Percentiles rank a stretch among this genome's conserved stretches.
Evolutionary conservation across 2,888 invertebrate species (phyloP).

Genomic region (Lagria hirta): DNA sequence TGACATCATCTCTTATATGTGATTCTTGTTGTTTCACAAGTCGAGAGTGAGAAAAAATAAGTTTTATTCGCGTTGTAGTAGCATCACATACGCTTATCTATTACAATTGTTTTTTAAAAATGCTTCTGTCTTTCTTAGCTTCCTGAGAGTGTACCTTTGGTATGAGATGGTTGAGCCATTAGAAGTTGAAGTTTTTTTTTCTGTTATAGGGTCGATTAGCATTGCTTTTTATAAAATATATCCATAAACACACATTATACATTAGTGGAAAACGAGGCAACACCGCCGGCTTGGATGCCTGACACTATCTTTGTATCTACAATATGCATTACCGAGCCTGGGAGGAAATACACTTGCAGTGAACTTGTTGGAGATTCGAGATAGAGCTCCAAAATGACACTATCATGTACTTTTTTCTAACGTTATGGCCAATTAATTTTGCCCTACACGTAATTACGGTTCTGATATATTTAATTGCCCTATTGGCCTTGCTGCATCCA

Average conservation of each 20-base stretch:
- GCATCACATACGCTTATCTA: too few relatives aligned
- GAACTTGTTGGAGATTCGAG: slow-evolving; percentile 46
- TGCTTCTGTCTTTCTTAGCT: too few relatives aligned
- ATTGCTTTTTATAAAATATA: slow-evolving; percentile 43
- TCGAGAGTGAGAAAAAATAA: too few relatives aligned
- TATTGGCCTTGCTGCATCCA: slow-evolving; percentile 26
- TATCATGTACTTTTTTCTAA: slow-evolving; percentile 25
- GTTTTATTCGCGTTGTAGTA: too few relatives aligned
- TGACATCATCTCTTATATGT: too few relatives aligned
- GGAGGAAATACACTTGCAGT: slow-evolving; percentile 49
- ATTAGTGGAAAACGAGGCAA: slow-evolving; percentile 35
- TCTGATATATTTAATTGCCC: slow-evolving; percentile 52
- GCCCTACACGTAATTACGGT: slow-evolving; percentile 47
- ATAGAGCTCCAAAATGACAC: slow-evolving; percentile 35
- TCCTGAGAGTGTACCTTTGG: too few relatives aligned
- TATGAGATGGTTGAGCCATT: too few relatives aligned
- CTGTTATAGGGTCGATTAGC: slow-evolving; percentile 37
- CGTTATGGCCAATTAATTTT: slow-evolving; percentile 29
- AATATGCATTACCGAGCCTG: slow-evolving; percentile 45
- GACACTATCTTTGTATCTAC: slow-evolving; percentile 40
- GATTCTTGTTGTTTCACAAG: too few relatives aligned
- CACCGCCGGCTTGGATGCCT: slow-evolving; percentile 34
- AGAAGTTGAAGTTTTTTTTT: too few relatives aligned
- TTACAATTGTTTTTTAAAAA: too few relatives aligned
- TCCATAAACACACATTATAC: slow-evolving; percentile 45